Evolutionary conservation across 2,113 vertebrate genomes (phyloP).

Genomic region (Halcyon malimbica): DNA sequence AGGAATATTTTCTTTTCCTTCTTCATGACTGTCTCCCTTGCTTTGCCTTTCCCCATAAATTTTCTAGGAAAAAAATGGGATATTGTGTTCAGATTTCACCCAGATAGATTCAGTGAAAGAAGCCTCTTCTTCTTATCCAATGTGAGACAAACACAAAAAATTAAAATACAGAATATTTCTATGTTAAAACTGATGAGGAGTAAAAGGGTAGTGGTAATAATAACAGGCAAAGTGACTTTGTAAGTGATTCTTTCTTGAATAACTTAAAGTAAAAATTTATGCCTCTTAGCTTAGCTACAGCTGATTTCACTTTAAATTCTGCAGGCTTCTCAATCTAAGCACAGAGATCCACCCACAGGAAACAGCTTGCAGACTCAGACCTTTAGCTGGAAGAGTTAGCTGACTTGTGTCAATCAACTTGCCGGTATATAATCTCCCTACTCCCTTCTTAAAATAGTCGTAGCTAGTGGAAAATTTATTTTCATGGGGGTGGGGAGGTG

Average conservation of each 20-base stretch:
- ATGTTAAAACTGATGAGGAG: not conserved
- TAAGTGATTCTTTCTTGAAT: not conserved
- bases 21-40: not conserved
- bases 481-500: not conserved
- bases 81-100: not conserved
- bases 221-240: not conserved
- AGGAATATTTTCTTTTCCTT: not conserved
- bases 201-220: not conserved
- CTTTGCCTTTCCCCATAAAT: not conserved
- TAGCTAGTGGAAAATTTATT: slow-evolving; percentile 22
- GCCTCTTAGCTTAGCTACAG: not conserved
- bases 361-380: slow-evolving; percentile 65
- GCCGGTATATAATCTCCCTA: not conserved
- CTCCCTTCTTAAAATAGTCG: slow-evolving; percentile 35
- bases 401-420: slow-evolving; percentile 52
- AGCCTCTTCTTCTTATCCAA: not conserved
- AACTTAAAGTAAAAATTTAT: not conserved
- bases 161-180: not conserved
- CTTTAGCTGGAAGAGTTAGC: slow-evolving; percentile 34
- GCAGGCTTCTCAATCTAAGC: not conserved
- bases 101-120: not conserved
- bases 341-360: slow-evolving; percentile 50
- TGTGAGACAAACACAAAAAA: not conserved
- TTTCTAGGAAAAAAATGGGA: not conserved
- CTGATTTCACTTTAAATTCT: slow-evolving; percentile 10